phyloP scores from a whole-genome alignment of 2,888 invertebrate species.

The Torymus aiolomorphi region DNA sequence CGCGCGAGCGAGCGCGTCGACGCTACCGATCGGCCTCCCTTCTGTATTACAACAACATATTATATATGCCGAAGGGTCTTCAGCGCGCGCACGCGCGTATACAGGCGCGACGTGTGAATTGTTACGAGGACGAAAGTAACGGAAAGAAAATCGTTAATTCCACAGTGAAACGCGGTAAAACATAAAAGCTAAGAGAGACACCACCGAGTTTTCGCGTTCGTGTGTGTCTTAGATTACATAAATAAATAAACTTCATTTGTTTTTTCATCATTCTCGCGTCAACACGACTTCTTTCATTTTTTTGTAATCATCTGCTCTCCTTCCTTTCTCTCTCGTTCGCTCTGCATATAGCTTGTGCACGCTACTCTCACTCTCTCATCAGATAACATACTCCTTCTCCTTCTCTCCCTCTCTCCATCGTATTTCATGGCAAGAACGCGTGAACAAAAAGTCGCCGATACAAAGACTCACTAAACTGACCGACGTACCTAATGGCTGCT shows the following conservation, averaged over 20 bases:
- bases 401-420: conserved; percentile 3
- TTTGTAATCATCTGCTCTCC: background rate
- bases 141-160: background rate
- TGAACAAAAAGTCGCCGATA: conserved; percentile 42
- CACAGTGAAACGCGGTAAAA: conserved; percentile 4
- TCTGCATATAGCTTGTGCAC: conserved; percentile 24
- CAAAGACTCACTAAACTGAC: conserved; percentile 26
- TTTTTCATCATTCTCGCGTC: conserved; percentile 54
- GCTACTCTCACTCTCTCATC: conserved; percentile 19
- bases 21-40: too few species aligned
- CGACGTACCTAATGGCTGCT: conserved; percentile 17
- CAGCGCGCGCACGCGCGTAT: too few species aligned
- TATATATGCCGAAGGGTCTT: too few species aligned
- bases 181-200: conserved; percentile 26
- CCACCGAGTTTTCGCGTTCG: conserved; percentile 14
- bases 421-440: conserved; percentile 29
- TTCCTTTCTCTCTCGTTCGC: conserved; percentile 37
- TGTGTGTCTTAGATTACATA: conserved; percentile 10
- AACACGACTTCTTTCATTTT: conserved; percentile 30
- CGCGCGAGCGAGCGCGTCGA: too few species aligned
- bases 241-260: conserved; percentile 27
- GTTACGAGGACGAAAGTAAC: background rate
- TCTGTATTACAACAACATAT: too few species aligned
- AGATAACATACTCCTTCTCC: background rate
- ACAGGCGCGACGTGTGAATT: background rate